Evolutionary conservation across 2,888 invertebrate species (phyloP).

Genomic region (Brachyptera risi): DNA sequence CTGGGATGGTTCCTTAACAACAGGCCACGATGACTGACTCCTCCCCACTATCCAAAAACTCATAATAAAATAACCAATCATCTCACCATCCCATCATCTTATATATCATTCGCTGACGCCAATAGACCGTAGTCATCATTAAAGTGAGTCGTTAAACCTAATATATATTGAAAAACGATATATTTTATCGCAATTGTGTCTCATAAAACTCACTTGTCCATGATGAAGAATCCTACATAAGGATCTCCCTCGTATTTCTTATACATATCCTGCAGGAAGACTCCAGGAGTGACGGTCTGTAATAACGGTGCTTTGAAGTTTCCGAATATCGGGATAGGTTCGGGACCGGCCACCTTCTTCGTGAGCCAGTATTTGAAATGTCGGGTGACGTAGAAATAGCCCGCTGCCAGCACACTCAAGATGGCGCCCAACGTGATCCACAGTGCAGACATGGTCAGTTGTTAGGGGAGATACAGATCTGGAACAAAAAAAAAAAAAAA

Average conservation of each 20-base stretch:
- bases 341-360: slow-evolving; percentile 7
- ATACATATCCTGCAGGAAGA: slow-evolving; percentile 12
- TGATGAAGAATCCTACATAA: slow-evolving; percentile 21
- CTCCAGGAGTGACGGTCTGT: slow-evolving; percentile 1
- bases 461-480: too few relatives aligned
- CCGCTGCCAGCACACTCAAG: not conserved
- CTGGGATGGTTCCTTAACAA: too few relatives aligned
- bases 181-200: too few relatives aligned
- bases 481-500: too few relatives aligned
- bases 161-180: too few relatives aligned
- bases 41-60: too few relatives aligned
- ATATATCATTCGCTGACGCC: too few relatives aligned
- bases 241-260: not conserved
- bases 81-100: too few relatives aligned
- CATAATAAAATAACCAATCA: too few relatives aligned
- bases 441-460: not conserved
- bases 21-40: too few relatives aligned
- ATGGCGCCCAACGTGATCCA: not conserved
- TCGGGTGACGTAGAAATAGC: slow-evolving; percentile 22
- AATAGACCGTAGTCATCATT: too few relatives aligned
- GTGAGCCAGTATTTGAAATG: slow-evolving; percentile 25
- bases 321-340: slow-evolving; percentile 24
- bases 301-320: slow-evolving; percentile 22
- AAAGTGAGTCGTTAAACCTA: too few relatives aligned
- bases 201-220: slow-evolving; percentile 16